phyloP scores from a whole-genome alignment of 2,113 vertebrate species.

The Pitta sordida region DNA sequence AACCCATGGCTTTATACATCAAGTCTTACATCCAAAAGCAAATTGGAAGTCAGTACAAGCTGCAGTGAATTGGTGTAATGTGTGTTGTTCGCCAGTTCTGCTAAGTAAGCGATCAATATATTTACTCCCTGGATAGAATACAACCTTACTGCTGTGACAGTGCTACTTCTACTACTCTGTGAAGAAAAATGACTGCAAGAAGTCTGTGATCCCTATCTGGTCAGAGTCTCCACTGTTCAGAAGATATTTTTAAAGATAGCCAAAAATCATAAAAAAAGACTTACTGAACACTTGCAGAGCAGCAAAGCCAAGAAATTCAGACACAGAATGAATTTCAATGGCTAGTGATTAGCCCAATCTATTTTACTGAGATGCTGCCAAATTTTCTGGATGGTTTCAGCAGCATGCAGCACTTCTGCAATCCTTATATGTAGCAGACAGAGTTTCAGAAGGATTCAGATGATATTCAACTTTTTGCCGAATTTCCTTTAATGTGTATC shows the following conservation, averaged over 20 bases:
- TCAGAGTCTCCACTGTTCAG: not conserved
- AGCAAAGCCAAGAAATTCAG: not conserved
- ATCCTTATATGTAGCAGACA: not conserved
- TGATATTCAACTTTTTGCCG: not conserved
- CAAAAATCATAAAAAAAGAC: not conserved
- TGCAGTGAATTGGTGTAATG: not conserved
- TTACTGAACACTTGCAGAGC: not conserved
- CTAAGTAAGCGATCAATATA: conserved; percentile 57
- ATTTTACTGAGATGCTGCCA: not conserved
- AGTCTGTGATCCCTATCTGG: not conserved
- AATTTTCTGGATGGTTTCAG: not conserved
- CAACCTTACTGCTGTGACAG: conserved; percentile 31
- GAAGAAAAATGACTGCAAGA: conserved; percentile 46
- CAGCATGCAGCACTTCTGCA: not conserved
- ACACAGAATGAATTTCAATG: not conserved
- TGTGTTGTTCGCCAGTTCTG: not conserved
- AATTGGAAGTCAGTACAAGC: not conserved
- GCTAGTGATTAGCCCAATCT: not conserved
- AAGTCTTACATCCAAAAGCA: not conserved
- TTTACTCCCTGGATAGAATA: conserved; percentile 42
- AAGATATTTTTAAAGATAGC: not conserved
- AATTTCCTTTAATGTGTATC: not conserved
- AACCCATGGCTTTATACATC: not conserved
- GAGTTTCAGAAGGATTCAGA: not conserved
- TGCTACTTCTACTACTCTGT: not conserved